Base-by-base conservation (phyloP, 2,888 invertebrate genomes). In the Tetropium fuscum region DNA sequence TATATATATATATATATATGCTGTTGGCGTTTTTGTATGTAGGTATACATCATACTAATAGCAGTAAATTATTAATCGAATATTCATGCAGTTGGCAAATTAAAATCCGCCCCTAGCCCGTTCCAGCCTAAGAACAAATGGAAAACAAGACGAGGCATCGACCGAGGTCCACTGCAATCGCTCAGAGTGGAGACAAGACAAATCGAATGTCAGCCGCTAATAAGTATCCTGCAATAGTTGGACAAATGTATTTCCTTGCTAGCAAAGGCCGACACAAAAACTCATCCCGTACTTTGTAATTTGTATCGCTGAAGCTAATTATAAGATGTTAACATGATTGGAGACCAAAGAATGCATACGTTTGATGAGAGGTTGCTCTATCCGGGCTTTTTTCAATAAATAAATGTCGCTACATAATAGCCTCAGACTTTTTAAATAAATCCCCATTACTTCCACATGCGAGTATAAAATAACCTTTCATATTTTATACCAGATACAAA, bases 121-220 rank as follows among this genome's bases (percentile, higher is more conserved):
- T 43, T 60, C 53, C 59, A 58, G 55, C 61, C 58, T 57, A 53
- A 54, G 51, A 43, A 64, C 60, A 65, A 53, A 60, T 59, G 61
- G 59, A 63, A 67, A 56, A 66, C 54, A 49, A 36, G 57, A 60
- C 60, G 51, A 72, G 69, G 71, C 71, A 72, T 72, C 51, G 51
- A 51, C 51, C 51, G 51, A 27, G 40, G 51, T 51, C 51, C 51
- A 51, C 64, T 68, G 79, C 79, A 78, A 81, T 81, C 80, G 80
- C 77, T 80, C 80, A 78, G 76, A 65, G 74, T 75, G 73, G 78
- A 77, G 80, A 81, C 80, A 82, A 83, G 83, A 83, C 83, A 83
- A 83, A 83, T 83, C 83, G 83, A 82, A 81, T 81, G 83, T 83
- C 83, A 83, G 82, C 78, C 82, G 77, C 81, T 83, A 83, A 83